These are phyloP conservation scores for Myotis findleyi DNA, from an alignment of 2,797 vertebrate genomes.

Conservation along the genomic window DNA sequence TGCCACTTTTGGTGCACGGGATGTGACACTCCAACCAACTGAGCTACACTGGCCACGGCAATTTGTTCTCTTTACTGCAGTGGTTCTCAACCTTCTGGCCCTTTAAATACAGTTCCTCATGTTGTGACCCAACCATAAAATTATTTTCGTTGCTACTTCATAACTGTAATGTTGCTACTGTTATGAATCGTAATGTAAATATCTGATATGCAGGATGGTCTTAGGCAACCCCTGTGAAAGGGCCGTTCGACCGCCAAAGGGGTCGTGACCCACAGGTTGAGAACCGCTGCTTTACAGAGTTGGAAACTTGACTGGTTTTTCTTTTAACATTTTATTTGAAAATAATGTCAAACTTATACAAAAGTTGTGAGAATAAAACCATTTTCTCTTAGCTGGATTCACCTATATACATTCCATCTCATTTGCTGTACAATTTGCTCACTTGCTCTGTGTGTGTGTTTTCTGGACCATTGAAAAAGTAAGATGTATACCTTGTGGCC, in stretches of 20 bases:
- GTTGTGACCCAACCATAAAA: too few species aligned
- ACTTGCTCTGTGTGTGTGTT: neutral
- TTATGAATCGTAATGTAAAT: too few species aligned
- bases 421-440: neutral
- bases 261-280: too few species aligned
- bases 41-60: neutral
- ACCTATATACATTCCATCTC: neutral
- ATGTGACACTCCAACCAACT: neutral
- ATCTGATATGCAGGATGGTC: too few species aligned
- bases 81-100: too few species aligned
- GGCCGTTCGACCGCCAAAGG: too few species aligned
- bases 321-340: constrained; percentile 8
- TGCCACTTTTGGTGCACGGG: neutral
- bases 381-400: neutral
- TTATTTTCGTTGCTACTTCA: too few species aligned
- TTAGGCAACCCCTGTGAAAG: too few species aligned
- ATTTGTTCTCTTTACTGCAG: neutral
- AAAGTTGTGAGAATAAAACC: neutral
- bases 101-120: too few species aligned
- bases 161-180: too few species aligned
- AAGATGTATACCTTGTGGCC: neutral
- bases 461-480: neutral
- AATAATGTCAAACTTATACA: neutral
- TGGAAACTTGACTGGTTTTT: neutral
- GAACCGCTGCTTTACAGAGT: neutral